phyloP scores from a whole-genome alignment of 2,888 invertebrate genomes.

The Scaptomyza polygonia region DNA sequence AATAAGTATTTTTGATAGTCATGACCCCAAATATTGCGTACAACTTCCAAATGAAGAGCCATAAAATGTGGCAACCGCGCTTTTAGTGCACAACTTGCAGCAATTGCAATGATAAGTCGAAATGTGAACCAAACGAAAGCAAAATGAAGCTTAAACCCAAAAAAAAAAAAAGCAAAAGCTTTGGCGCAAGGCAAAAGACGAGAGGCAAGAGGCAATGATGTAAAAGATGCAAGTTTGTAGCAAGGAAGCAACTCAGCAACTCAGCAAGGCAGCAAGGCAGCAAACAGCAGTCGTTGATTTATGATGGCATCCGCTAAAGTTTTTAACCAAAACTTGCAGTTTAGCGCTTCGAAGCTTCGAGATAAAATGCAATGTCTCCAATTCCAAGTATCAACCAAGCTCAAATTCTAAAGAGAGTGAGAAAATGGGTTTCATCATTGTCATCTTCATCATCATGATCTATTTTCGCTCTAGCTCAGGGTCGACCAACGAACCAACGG shows the following conservation, averaged over 20 bases:
- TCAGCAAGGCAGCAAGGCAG: constrained; percentile 14
- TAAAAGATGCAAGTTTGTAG: background rate
- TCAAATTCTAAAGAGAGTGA: constrained; percentile 3
- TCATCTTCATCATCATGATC: background rate
- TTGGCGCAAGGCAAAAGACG: background rate
- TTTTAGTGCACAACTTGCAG: constrained; percentile 67
- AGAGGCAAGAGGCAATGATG: background rate
- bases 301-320: constrained; percentile 66
- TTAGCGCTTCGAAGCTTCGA: constrained; percentile 66
- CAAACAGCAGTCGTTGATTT: constrained; percentile 58
- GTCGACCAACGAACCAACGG: constrained; percentile 16
- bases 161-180: background rate
- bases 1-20: constrained; percentile 65
- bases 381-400: constrained; percentile 11
- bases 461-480: constrained; percentile 2
- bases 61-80: constrained; percentile 45
- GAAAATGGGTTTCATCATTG: background rate
- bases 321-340: constrained; percentile 64
- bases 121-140: constrained; percentile 57
- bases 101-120: constrained; percentile 65
- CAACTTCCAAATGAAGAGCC: constrained; percentile 52
- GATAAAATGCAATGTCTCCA: constrained; percentile 60
- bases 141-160: background rate
- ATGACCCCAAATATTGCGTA: constrained; percentile 57
- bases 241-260: constrained; percentile 11